Evolutionary conservation across 1,140 invertebrate genomes (phyloP).

Genomic region (Drosophila quadrilineata): DNA sequence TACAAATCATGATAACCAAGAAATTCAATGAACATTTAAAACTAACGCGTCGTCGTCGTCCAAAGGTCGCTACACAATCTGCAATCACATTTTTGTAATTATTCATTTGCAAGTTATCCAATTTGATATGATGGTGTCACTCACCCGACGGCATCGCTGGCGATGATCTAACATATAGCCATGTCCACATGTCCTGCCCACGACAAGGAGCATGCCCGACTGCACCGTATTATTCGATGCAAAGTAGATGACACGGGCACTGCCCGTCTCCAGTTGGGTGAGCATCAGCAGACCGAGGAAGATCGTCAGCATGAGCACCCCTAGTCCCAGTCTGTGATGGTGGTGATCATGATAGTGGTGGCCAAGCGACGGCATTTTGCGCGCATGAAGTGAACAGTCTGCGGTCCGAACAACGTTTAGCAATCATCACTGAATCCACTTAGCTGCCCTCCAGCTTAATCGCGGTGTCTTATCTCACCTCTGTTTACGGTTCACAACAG

Average conservation of each 20-base stretch:
- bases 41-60: too few species aligned
- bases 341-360: too few species aligned
- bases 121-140: neutral
- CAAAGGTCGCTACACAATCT: slow-evolving; percentile 43
- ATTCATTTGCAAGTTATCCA: neutral
- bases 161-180: slow-evolving; percentile 58
- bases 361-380: too few species aligned
- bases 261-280: neutral
- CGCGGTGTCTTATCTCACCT: too few species aligned
- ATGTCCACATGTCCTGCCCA: slow-evolving; percentile 36
- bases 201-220: slow-evolving; percentile 57
- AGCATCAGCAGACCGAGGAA: slow-evolving; percentile 1
- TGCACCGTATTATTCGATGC: slow-evolving; percentile 22
- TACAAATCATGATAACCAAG: too few species aligned
- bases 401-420: too few species aligned
- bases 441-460: too few species aligned
- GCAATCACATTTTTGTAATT: neutral
- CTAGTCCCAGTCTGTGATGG: neutral
- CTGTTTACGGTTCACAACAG: too few species aligned
- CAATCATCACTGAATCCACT: too few species aligned
- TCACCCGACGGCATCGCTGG: slow-evolving; percentile 61
- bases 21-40: too few species aligned
- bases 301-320: neutral
- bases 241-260: slow-evolving; percentile 56
- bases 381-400: too few species aligned